Conservation (phyloP, 1,140 invertebrate genomes). For the Diabrotica undecimpunctata region DNA sequence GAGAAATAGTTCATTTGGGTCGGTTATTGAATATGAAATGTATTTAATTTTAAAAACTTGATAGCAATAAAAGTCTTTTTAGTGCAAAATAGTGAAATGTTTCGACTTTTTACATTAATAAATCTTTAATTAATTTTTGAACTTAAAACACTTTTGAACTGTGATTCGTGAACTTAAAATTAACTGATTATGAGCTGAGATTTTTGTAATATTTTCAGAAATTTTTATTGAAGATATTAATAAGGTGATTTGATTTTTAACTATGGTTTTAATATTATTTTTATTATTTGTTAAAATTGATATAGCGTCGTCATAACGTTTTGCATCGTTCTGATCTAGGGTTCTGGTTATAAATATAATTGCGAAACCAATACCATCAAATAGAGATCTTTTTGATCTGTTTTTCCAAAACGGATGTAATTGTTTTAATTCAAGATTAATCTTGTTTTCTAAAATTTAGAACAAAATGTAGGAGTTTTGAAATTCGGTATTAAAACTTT, state of each 20-base stretch:
- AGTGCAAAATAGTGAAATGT: constrained; percentile 10
- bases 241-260: constrained; percentile 15
- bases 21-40: no score
- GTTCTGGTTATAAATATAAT: constrained; percentile 23
- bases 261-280: constrained; percentile 15
- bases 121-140: constrained; percentile 7
- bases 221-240: constrained; percentile 10
- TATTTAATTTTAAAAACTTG: no score
- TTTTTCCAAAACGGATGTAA: constrained; percentile 4
- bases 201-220: constrained; percentile 13
- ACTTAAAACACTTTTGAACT: no score
- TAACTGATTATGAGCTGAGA: constrained; percentile 13
- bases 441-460: constrained; percentile 5
- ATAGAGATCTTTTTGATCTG: constrained; percentile 12
- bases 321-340: constrained; percentile 23
- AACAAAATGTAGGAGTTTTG: background rate
- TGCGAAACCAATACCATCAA: no score
- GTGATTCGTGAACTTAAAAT: background rate
- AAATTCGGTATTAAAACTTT: background rate
- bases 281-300: constrained; percentile 12
- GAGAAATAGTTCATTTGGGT: no score
- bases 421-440: constrained; percentile 10
- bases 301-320: constrained; percentile 20
- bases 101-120: constrained; percentile 5
- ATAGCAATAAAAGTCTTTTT: constrained; percentile 5